These are phyloP conservation scores for Idris sp. DNA, from an alignment of 1,140 invertebrate genomes.

Conservation along the genomic window DNA sequence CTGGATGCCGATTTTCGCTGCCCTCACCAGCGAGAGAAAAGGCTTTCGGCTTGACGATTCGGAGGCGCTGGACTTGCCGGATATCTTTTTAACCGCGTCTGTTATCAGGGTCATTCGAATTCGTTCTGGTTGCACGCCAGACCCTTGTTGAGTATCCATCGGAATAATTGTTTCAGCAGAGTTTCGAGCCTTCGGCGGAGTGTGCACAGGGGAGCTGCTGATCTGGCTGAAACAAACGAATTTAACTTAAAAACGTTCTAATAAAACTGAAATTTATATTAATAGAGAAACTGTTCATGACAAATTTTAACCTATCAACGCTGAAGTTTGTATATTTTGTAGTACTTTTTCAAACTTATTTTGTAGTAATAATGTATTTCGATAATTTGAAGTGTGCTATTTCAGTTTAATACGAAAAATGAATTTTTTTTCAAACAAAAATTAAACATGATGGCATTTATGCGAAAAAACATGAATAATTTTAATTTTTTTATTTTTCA, in stretches of 20 bases:
- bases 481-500: too few relatives aligned
- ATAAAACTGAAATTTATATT: too few relatives aligned
- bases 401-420: too few relatives aligned
- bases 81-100: conserved; percentile 68
- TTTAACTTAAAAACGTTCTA: conserved; percentile 66
- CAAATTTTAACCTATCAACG: too few relatives aligned
- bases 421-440: too few relatives aligned
- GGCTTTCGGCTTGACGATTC: conserved; percentile 65
- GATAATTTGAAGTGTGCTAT: too few relatives aligned
- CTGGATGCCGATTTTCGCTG: conserved; percentile 62
- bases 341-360: too few relatives aligned
- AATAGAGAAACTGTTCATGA: too few relatives aligned
- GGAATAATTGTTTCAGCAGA: conserved; percentile 73
- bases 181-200: conserved; percentile 68
- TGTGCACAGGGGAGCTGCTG: conserved; percentile 68
- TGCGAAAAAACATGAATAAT: too few relatives aligned
- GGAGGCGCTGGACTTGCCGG: conserved; percentile 51
- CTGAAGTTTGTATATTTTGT: too few relatives aligned
- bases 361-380: too few relatives aligned
- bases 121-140: conserved; percentile 49
- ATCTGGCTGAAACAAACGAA: conserved; percentile 77
- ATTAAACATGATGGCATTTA: too few relatives aligned
- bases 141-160: conserved; percentile 68
- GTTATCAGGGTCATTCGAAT: conserved; percentile 53
- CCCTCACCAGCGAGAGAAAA: conserved; percentile 64